Base-by-base conservation (phyloP, 92 coral and sea anemone genomes). In the Palythoa heliodiscus region DNA sequence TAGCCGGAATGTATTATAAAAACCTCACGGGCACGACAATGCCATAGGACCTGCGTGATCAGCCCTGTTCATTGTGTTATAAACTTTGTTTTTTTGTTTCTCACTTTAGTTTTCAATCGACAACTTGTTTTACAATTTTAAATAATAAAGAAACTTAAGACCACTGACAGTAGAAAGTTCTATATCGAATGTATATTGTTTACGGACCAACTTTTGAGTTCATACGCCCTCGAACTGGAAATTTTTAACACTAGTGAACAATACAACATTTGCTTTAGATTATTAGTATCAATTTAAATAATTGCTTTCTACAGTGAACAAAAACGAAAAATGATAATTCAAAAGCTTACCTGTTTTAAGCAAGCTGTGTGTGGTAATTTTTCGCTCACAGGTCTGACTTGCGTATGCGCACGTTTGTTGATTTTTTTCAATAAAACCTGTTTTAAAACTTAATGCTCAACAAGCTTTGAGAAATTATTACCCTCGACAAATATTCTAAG, bases 221-320 rank as follows among this genome's bases (percentile, higher is more conserved):
- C 6, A 63, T 5, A n/a, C 11, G 22, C 17, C 25, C 76, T 72
- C 25, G 16, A 35, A 37, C 38, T 74, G 1, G 0, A 47, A 50
- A 52, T 20, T 11, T 10, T 15, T 50, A 17, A 29, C 15, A 54
- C 23, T 52, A 58, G 12, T 76, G 17, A 13, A 54, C 29, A 76
- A 76, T 24, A 43, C 25, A 25, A 54, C 13, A 11, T 19, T 38
- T 54, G 11, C 17, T 12, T 58, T 52, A 0, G 4, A 47, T 75
- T 47, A 75, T 79, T 79, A 63, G 22, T 50, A 60, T 38, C 84
- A 80, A 22, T 68, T 47, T 61, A 80, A 67, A 29, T 48, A 40
- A 50, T 80, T 80, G 73, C 66, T 80, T 35, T 68, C 38, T 22
- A 9, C 14, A 69, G 23, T 11, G 20, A n/a, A 66, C 17, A 40